Evolutionary conservation across 2,113 vertebrate genomes (phyloP), one percentile per base, ranked within the genome.

Genomic region (Hippopotamus amphibius): DNA sequence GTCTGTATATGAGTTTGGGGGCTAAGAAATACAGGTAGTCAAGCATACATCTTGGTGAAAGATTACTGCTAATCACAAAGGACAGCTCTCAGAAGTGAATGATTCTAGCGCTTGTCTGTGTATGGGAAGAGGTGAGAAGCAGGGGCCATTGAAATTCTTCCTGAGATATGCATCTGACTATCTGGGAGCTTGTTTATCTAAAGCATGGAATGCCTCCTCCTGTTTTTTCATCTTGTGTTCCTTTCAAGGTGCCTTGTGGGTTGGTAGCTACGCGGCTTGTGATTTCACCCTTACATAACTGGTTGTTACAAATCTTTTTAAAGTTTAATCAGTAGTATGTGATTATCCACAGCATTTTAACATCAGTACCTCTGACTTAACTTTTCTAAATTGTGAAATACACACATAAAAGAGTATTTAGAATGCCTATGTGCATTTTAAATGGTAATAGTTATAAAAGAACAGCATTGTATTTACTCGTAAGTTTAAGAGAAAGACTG

Each of bases 331-430:
- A 11, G 33, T 21, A 50, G 2, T 66, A 28, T 59, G 48, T 72
- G 6, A 10, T 57, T 74, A 33, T 88, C 88, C 16, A 24, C 53
- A 95, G 5, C 24, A 84, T 91, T 96, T 74, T 80, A 90, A 19
- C 17, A 30, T 53, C 24, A 66, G 1, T 84, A 30, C 14, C 50
- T 55, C 10, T 84, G 55, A 61, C 79, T 65, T 93, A 89, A 85
- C n/a, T 82, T 92, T 96, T 59, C 87, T 50, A 50, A 89, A 68
- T 91, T 96, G 50, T 88, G 19, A 57, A 88, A 57, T 69, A 46
- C 1, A 90, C 26, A 80, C n/a, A 68, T 19, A 80, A 61, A 61
- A 86, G 85, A 79, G 12, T 59, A 7, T 37, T 93, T 80, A 53
- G 82, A n/a, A 57, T 84, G 16, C 74, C 1, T 50, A 1, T 87